Conservation (phyloP, 2,888 invertebrate species). For the Acronicta aceris region DNA sequence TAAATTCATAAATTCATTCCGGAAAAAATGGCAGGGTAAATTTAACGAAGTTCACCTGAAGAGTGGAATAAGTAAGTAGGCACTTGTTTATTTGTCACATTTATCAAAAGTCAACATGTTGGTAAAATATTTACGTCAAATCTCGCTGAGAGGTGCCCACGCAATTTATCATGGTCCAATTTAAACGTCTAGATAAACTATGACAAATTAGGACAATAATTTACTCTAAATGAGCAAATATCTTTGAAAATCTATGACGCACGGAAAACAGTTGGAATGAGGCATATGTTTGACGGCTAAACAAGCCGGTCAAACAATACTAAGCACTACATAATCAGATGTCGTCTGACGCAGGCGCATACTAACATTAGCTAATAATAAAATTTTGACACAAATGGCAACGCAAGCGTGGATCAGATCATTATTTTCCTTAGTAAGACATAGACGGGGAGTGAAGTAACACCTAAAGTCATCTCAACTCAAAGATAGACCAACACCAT, state of each 20-base stretch:
- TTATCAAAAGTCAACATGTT: conserved; percentile 59
- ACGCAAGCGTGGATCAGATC: neutral
- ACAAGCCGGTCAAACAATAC: conserved; percentile 23
- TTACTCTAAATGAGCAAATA: conserved; percentile 75
- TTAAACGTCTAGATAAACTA: conserved; percentile 78
- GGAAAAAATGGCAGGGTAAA: too few species aligned
- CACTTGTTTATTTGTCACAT: conserved; percentile 55
- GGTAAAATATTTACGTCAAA: conserved; percentile 57
- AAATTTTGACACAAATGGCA: conserved; percentile 41
- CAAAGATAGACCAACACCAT: too few species aligned
- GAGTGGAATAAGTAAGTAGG: conserved; percentile 13
- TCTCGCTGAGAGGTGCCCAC: conserved; percentile 38
- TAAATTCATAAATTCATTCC: too few species aligned
- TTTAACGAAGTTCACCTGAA: conserved; percentile 7
- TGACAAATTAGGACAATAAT: conserved; percentile 79
- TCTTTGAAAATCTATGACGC: conserved; percentile 73
- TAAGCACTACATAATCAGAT: conserved; percentile 32
- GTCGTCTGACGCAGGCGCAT: conserved; percentile 46
- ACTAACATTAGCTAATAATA: conserved; percentile 46
- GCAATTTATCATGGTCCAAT: conserved; percentile 71
- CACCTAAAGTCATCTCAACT: too few species aligned
- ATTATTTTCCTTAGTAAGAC: neutral
- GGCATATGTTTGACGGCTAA: conserved; percentile 50
- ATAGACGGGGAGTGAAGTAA: too few species aligned
- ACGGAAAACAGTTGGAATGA: conserved; percentile 54